These are phyloP conservation scores for Coleophora deauratella DNA, from an alignment of 2,888 invertebrate species.

Conservation along the genomic window DNA sequence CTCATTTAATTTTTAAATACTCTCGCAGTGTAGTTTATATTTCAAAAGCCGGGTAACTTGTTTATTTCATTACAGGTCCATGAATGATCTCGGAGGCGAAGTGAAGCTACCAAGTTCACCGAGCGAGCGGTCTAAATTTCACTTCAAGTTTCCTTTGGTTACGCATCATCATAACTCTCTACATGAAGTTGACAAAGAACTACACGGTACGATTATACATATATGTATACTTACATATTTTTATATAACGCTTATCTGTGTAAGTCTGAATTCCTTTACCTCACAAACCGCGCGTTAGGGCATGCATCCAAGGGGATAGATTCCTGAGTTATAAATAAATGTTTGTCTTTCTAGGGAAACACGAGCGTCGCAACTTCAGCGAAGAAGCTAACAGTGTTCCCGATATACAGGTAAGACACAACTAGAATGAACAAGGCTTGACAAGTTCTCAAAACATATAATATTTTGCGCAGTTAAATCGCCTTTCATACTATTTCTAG, in stretches of 20 bases:
- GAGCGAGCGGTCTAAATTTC: slow-evolving; percentile 83
- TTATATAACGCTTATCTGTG: too few relatives aligned
- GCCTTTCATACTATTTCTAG: too few relatives aligned
- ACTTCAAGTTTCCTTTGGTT: slow-evolving; percentile 50
- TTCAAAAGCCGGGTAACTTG: background rate
- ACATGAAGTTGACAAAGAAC: slow-evolving; percentile 33
- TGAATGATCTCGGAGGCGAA: slow-evolving; percentile 75
- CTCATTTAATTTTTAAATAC: too few relatives aligned
- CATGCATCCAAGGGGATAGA: too few relatives aligned
- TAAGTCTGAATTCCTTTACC: too few relatives aligned
- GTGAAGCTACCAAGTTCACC: slow-evolving; percentile 74
- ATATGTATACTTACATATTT: background rate
- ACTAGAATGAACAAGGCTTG: too few relatives aligned
- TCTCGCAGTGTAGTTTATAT: too few relatives aligned
- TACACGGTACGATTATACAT: background rate
- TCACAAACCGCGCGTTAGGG: too few relatives aligned
- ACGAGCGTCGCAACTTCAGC: slow-evolving; percentile 88
- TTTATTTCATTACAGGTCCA: slow-evolving; percentile 44
- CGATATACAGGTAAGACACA: slow-evolving; percentile 84
- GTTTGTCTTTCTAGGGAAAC: slow-evolving; percentile 73
- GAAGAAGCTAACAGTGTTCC: slow-evolving; percentile 90
- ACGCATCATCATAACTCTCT: slow-evolving; percentile 32
- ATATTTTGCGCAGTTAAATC: too few relatives aligned
- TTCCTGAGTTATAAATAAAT: too few relatives aligned
- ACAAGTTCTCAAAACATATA: too few relatives aligned